Evolutionary conservation across 2,797 vertebrate species (phyloP), one percentile per base, ranked within the genome.

Genomic region (Alauda arvensis): DNA sequence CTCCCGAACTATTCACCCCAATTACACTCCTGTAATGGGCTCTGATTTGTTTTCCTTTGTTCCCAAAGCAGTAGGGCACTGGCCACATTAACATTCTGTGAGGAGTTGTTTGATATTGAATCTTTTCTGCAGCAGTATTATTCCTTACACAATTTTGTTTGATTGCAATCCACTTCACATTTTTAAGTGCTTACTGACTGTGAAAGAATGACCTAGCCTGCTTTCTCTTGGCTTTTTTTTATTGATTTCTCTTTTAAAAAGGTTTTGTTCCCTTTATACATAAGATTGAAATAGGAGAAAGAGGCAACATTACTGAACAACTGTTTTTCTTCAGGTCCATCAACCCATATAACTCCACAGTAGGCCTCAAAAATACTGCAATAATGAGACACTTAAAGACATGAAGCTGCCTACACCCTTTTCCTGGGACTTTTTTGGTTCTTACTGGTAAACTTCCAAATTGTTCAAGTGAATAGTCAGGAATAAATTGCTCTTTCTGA

Each of bases 111-210:
- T 92, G 87, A 78, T 83, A 89, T n/a, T 87, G 77, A 93, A 66
- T 90, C 65, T 70, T 88, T 92, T 90, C 87, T 92, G 92, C 57
- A 72, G 83, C 60, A 29, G 56, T 43, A 90, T 91, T 89, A 86
- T 85, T 85, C 65, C 67, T 78, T 91, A 88, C 69, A 87, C 84
- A 85, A 87, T 74, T 85, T 80, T 75, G 53, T 89, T 93, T 92
- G 86, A 93, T 93, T 90, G 72, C 94, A 90, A 91, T 62, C 85
- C 82, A 93, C 91, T 94, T 93, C 85, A 89, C 65, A 83, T 87
- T 87, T 88, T 71, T 87, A 87, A 92, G 77, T 61, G 74, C 82
- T 88, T 66, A 78, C 65, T 72, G 85, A 77, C 83, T 89, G 43
- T 65, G 80, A 83, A 90, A 91, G 88, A 93, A 82, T 34, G n/a